Evolutionary conservation across 2,888 invertebrate genomes (phyloP).

Genomic region (Slavum lentiscoides): DNA sequence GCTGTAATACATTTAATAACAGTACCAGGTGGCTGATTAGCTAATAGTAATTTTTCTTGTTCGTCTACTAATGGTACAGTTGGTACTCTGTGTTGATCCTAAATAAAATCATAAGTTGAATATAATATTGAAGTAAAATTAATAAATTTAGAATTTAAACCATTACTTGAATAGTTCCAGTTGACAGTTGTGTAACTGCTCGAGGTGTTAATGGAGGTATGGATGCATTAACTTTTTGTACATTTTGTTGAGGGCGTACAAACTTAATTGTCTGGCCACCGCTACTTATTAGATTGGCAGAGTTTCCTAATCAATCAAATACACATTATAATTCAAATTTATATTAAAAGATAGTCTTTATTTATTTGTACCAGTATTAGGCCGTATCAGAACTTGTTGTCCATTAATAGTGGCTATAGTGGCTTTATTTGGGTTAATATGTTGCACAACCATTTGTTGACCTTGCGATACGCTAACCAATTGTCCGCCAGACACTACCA

Average conservation of each 20-base stretch:
- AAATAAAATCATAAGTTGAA: conserved; percentile 55
- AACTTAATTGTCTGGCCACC: conserved; percentile 35
- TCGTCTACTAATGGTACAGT: conserved; percentile 59
- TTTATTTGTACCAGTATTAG: conserved; percentile 61
- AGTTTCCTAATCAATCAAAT: conserved; percentile 19
- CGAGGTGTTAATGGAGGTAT: conserved; percentile 40
- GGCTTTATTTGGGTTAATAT: conserved; percentile 65
- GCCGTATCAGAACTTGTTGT: conserved; percentile 80
- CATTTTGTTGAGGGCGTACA: conserved; percentile 29
- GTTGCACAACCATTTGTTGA: conserved; percentile 49
- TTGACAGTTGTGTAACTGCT: neutral
- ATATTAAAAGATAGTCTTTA: neutral
- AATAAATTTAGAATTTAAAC: neutral
- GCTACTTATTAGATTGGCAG: conserved; percentile 23
- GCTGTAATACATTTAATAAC: conserved; percentile 86
- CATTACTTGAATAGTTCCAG: conserved; percentile 21
- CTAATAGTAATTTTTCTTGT: conserved; percentile 71
- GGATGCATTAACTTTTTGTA: conserved; percentile 30
- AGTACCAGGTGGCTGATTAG: conserved; percentile 82
- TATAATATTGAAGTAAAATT: neutral
- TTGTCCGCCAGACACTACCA: conserved; percentile 44
- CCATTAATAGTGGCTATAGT: conserved; percentile 83
- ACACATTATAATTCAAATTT: neutral
- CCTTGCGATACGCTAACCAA: conserved; percentile 44
- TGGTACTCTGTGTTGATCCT: conserved; percentile 55